Base-by-base conservation (phyloP, 2,888 invertebrate species). In the Cephus sareptanus region DNA sequence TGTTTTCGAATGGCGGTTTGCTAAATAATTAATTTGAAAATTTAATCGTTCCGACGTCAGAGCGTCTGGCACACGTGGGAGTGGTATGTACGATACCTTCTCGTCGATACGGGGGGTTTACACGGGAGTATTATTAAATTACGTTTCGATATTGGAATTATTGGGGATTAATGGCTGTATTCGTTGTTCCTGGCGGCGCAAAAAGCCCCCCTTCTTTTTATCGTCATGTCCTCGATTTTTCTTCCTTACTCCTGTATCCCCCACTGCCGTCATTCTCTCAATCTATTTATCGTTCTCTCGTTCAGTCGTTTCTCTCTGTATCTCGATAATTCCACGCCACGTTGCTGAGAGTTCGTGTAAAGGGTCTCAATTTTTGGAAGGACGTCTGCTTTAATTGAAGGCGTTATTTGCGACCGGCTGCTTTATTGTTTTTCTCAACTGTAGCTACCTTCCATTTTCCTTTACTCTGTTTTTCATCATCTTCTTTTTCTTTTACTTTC, bases 61-160 rank as follows among this genome's bases (percentile, higher is more conserved):
- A 23, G 56, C 56, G 56, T 56, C 56, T 23, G 9, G 9, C 56
- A 23, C 23, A 56, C 9, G 56, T 56, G 56, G 23, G 4, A 23
- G 40, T 6, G 40, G 15, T 23, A 56, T 56, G 23, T 56, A 56
- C 23, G 56, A 56, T 56, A 23, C 2, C 56, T 69, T 15, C 73
- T 35, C 73, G 76, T 76, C 78, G 76, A 77, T 75, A 78, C 75
- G 34, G 76, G 75, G 75, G 76, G 40, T 76, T 82, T 81, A 81
- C 79, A 77, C 30, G 76, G 34, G 76, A 79, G 77, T 79, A 79
- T 82, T 80, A 82, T 83, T 83, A 81, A 83, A 83, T 83, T 83
- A 82, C 77, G 77, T 75, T 79, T 80, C 82, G 82, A 81, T 83
- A 83, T 83, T 82, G 83, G 80, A 82, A 81, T 83, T 80, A 79